These are phyloP conservation scores for Gopherus flavomarginatus DNA, from an alignment of 2,113 vertebrate genomes.

Conservation along the genomic window DNA sequence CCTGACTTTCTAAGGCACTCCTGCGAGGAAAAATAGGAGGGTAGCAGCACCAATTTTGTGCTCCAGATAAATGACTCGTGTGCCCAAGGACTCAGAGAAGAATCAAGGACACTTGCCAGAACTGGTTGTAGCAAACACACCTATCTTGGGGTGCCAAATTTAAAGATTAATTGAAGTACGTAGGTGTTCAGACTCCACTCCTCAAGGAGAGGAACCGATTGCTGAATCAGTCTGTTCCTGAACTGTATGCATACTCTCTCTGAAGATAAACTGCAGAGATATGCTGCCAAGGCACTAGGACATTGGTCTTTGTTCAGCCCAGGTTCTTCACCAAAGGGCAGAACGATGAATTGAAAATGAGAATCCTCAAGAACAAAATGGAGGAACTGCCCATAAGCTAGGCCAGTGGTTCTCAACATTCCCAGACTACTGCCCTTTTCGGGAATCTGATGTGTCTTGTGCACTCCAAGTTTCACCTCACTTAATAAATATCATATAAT, in stretches of 20 bases:
- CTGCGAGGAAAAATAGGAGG: not conserved
- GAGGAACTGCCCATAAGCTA: too few relatives aligned
- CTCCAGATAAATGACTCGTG: not conserved
- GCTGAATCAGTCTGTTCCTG: not conserved
- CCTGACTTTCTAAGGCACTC: not conserved
- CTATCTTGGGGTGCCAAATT: not conserved
- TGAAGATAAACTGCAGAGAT: not conserved
- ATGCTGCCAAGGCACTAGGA: not conserved
- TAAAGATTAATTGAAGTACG: not conserved
- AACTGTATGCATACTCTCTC: not conserved
- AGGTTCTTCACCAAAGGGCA: not conserved
- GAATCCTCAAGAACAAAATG: not conserved
- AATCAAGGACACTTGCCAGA: not conserved
- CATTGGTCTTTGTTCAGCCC: too few relatives aligned
- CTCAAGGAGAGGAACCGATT: not conserved
- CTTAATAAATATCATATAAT: too few relatives aligned
- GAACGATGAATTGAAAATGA: constrained; percentile 12
- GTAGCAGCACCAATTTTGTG: not conserved
- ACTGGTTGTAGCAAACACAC: not conserved
- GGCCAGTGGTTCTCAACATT: too few relatives aligned
- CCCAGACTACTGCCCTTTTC: too few relatives aligned
- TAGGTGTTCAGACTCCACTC: not conserved
- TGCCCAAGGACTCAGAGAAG: not conserved
- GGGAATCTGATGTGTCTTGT: too few relatives aligned
- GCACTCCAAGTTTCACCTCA: too few relatives aligned